Conservation (phyloP, 2,113 vertebrate species). For the Toxostoma redivivum region DNA sequence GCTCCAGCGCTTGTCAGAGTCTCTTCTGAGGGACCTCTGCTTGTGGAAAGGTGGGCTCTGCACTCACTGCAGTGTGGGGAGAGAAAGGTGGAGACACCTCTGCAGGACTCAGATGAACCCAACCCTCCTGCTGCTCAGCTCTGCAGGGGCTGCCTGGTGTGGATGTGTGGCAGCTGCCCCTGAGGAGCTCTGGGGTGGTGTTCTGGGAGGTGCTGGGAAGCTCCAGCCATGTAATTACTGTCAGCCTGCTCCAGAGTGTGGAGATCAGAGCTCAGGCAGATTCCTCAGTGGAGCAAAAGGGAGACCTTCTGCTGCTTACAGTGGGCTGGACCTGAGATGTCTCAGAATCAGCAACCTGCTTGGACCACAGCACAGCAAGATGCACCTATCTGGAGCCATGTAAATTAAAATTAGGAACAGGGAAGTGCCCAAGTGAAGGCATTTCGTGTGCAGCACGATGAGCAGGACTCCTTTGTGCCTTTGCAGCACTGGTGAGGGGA, state of each 20-base stretch:
- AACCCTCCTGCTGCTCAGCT: neutral
- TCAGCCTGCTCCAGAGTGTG: neutral
- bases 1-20: neutral
- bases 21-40: neutral
- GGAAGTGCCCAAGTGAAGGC: neutral
- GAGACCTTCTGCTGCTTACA: neutral
- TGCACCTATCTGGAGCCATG: neutral
- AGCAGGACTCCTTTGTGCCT: neutral
- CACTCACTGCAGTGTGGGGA: neutral
- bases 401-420: neutral
- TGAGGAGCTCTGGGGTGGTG: accelerated
- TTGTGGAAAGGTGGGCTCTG: neutral
- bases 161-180: neutral
- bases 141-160: neutral
- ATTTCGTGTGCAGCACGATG: accelerated
- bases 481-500: neutral
- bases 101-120: neutral
- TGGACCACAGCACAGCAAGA: neutral
- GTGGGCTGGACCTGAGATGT: neutral
- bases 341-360: neutral
- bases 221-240: neutral
- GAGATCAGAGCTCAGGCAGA: neutral
- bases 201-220: neutral
- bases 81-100: neutral
- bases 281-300: neutral